phyloP scores from a whole-genome alignment of 2,797 vertebrate species.

The Coendou prehensilis region DNA sequence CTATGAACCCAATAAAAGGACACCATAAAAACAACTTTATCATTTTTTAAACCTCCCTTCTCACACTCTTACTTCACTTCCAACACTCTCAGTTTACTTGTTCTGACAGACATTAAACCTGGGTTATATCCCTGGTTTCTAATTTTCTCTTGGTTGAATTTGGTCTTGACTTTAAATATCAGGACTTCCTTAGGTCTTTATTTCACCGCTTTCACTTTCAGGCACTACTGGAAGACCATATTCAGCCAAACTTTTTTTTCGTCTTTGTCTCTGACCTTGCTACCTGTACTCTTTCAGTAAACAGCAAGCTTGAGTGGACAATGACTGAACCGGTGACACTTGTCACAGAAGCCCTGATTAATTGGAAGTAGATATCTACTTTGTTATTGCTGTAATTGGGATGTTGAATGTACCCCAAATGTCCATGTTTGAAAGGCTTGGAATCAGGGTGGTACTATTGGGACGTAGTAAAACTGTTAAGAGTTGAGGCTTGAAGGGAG shows the following conservation, averaged over 20 bases:
- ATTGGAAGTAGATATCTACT: background rate
- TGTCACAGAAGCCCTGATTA: background rate
- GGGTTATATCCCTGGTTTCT: background rate
- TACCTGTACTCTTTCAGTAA: background rate
- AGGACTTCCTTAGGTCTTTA: constrained; percentile 56
- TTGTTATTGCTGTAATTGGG: background rate
- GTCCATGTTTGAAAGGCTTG: background rate
- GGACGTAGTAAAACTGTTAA: background rate
- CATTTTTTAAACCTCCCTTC: background rate
- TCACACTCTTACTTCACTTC: background rate
- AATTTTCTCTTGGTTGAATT: background rate
- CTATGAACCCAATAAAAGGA: background rate
- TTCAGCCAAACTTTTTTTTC: background rate
- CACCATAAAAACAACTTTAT: background rate
- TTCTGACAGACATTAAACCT: background rate
- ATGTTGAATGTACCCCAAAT: background rate
- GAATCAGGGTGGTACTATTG: background rate
- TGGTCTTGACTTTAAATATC: constrained; percentile 36
- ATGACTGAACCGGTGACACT: background rate
- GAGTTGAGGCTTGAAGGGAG: background rate
- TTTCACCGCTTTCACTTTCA: background rate
- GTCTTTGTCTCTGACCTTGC: background rate
- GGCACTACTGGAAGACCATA: background rate
- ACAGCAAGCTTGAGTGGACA: background rate
- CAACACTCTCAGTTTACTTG: background rate